Conservation (phyloP, 2,888 invertebrate genomes). For the Nasonovia ribisnigri region DNA sequence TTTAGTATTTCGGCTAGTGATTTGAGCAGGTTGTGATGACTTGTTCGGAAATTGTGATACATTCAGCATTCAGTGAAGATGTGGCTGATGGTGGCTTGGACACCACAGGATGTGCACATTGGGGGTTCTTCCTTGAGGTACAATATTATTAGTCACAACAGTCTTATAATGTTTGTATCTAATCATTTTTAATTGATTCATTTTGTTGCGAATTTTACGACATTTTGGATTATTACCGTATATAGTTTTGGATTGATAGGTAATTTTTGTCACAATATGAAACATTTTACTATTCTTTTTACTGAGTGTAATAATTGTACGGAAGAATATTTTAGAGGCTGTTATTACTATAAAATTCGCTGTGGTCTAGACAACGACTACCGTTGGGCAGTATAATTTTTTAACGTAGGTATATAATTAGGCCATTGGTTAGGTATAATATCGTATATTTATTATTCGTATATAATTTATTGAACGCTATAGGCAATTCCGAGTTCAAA, state of each 20-base stretch:
- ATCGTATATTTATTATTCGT: not conserved
- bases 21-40: no score
- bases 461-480: not conserved
- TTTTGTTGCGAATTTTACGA: not conserved
- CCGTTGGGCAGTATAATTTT: not conserved
- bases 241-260: not conserved
- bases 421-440: not conserved
- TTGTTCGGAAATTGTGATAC: no score
- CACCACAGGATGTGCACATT: no score
- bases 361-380: not conserved
- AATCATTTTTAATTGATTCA: not conserved
- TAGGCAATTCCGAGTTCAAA: not conserved
- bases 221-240: not conserved
- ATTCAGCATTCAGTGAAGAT: no score
- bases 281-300: not conserved
- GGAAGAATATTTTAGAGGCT: not conserved
- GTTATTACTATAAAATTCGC: not conserved
- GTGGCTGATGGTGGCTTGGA: no score
- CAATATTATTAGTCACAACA: not conserved
- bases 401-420: not conserved
- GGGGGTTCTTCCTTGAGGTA: no score
- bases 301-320: not conserved
- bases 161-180: not conserved
- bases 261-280: not conserved
- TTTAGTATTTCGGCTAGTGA: no score